Evolutionary conservation across 2,888 invertebrate genomes (phyloP).

Genomic region (Arctia plantaginis): DNA sequence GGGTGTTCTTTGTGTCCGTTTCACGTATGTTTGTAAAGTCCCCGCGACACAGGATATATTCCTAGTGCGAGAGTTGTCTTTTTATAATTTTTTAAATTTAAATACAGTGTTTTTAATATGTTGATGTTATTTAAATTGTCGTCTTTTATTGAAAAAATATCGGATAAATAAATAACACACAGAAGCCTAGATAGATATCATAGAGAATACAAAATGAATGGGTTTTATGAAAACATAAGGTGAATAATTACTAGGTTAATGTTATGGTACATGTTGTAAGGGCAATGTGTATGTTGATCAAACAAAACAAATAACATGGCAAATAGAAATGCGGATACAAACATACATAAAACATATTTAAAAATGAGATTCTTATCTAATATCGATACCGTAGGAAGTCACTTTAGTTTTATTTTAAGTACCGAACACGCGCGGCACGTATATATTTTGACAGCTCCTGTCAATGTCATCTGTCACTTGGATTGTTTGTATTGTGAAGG

Average conservation of each 20-base stretch:
- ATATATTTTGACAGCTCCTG: constrained; percentile 75
- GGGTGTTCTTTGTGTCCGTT: too few species aligned
- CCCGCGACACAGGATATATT: too few species aligned
- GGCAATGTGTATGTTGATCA: neutral
- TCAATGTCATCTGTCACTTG: constrained; percentile 64
- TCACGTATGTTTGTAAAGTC: too few species aligned
- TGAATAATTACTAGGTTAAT: neutral
- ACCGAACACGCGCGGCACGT: constrained; percentile 64
- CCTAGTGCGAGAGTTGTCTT: too few species aligned
- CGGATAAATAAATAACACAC: too few species aligned
- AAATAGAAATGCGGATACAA: neutral
- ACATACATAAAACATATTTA: neutral
- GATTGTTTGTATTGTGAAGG: constrained; percentile 22
- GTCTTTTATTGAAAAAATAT: too few species aligned
- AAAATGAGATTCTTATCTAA: constrained; percentile 42
- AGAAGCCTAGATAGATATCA: neutral
- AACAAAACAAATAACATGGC: neutral
- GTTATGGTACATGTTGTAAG: neutral
- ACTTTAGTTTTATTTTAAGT: constrained; percentile 49
- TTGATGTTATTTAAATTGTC: neutral
- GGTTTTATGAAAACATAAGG: neutral
- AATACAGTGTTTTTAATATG: neutral
- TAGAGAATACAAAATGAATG: neutral
- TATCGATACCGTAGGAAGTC: constrained; percentile 43
- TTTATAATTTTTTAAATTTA: too few species aligned